Percentiles rank a stretch among this genome's conserved stretches.
These are phyloP conservation scores for Falco novaeseelandiae DNA, from an alignment of 2,797 vertebrate genomes.

Conservation along the genomic window DNA sequence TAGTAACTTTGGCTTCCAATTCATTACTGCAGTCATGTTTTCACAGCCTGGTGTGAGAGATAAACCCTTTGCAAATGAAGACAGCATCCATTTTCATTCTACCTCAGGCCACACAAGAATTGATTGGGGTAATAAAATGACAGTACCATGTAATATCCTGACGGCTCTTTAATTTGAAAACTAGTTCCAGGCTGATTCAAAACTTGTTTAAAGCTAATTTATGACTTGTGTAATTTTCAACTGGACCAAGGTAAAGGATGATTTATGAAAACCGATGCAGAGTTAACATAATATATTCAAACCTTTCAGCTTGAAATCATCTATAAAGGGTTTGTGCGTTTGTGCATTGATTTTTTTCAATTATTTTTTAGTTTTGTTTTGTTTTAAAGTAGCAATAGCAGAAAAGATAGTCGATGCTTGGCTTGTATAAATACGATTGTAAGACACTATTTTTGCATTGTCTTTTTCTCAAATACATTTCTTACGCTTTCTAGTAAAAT, in stretches of 20 bases:
- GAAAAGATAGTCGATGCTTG: neutral
- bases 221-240: slow-evolving; percentile 80
- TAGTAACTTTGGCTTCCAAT: slow-evolving; percentile 79
- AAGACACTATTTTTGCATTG: neutral
- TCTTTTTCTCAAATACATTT: slow-evolving; percentile 13
- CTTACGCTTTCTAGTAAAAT: neutral
- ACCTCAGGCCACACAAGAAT: slow-evolving; percentile 83
- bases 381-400: neutral
- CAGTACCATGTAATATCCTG: slow-evolving; percentile 85
- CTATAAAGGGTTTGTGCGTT: neutral
- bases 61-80: slow-evolving; percentile 88
- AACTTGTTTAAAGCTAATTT: slow-evolving; percentile 90
- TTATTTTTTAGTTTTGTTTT: neutral
- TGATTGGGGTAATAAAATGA: slow-evolving; percentile 93
- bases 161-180: slow-evolving; percentile 87
- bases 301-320: slow-evolving; percentile 47
- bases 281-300: slow-evolving; percentile 73
- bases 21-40: slow-evolving; percentile 85
- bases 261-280: slow-evolving; percentile 77
- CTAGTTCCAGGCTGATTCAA: slow-evolving; percentile 82
- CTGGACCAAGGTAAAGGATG: slow-evolving; percentile 75
- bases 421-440: neutral
- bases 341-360: neutral
- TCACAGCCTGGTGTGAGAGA: slow-evolving; percentile 85
- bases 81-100: slow-evolving; percentile 81